Base-by-base conservation (phyloP, 1,140 invertebrate genomes). In the Trypoxylus dichotomus region DNA sequence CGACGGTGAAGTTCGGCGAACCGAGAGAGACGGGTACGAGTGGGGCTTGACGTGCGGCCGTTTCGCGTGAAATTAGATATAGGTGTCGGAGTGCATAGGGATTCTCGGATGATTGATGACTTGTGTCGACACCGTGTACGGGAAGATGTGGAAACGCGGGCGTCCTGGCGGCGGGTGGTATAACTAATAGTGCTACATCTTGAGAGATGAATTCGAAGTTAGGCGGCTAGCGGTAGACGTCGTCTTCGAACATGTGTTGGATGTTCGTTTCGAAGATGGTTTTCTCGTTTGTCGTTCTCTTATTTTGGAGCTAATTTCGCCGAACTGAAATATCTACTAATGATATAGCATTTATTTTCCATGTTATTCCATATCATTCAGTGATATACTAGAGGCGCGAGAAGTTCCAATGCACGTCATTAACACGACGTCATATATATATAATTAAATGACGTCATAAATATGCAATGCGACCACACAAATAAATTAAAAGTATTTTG, bases 61-160 rank as follows among this genome's bases (percentile, higher is more conserved):
- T 79, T 78, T 60, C 71, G 29, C 54, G 54, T 63, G 78, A 63
- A 43, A 58, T 72, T 78, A 25, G 54, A 32, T 54, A 29, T 81
- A 81, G 81, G 79, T 81, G 81, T 81, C 78, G 76, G 78, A 80
- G 68, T 79, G 80, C 72, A 58, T 47, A 25, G 76, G 74, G 81
- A 58, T 75, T 79, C 79, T 72, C 27, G 73, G 82, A 85, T 85
- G 84, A 85, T 85, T 85, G 84, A 85, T 85, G 84, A 84, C 79
- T 47, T 79, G 83, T 85, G 84, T 85, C 84, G 83, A 84, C 84
- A 84, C 82, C 81, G 83, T 85, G 83, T 84, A 83, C 79, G 79
- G 82, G 79, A 83, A 84, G 83, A 84, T 80, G 80, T 81, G 79
- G 82, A 81, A 83, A 80, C 79, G 79, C 32, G 74, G 79, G 19